These are phyloP conservation scores for Electrona antarctica DNA, from an alignment of 2,113 vertebrate species.

Conservation along the genomic window DNA sequence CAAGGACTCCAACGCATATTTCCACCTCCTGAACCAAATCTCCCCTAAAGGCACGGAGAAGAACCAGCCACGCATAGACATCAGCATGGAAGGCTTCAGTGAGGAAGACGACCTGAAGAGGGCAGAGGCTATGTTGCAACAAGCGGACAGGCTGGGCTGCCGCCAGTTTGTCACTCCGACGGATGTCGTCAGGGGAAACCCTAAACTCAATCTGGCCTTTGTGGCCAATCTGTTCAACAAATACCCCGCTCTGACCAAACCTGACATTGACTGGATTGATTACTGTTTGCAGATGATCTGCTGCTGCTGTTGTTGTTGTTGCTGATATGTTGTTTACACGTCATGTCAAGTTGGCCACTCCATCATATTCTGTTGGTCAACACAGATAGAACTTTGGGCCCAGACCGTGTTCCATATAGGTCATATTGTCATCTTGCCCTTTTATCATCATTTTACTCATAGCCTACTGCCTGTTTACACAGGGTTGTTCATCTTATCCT, in stretches of 20 bases:
- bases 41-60: conserved; percentile 95
- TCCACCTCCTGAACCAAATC: conserved; percentile 93
- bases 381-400: too few relatives aligned
- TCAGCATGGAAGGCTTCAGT: conserved; percentile 89
- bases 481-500: too few relatives aligned
- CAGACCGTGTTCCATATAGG: too few relatives aligned
- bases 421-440: too few relatives aligned
- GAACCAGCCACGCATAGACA: conserved; percentile 85
- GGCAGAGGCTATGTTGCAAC: conserved; percentile 92
- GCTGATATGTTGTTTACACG: too few relatives aligned
- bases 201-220: conserved; percentile 95
- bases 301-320: too few relatives aligned
- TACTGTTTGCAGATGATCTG: too few relatives aligned
- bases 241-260: conserved; percentile 93
- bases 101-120: conserved; percentile 90
- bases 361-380: too few relatives aligned
- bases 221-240: conserved; percentile 97
- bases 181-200: conserved; percentile 92
- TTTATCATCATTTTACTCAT: too few relatives aligned
- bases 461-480: too few relatives aligned
- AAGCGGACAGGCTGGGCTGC: conserved; percentile 90
- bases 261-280: conserved; percentile 97
- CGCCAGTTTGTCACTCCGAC: conserved; percentile 93
- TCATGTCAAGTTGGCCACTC: too few relatives aligned
- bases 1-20: conserved; percentile 97